These are phyloP conservation scores for Tholera decimalis DNA, from an alignment of 2,888 invertebrate species.

Conservation along the genomic window DNA sequence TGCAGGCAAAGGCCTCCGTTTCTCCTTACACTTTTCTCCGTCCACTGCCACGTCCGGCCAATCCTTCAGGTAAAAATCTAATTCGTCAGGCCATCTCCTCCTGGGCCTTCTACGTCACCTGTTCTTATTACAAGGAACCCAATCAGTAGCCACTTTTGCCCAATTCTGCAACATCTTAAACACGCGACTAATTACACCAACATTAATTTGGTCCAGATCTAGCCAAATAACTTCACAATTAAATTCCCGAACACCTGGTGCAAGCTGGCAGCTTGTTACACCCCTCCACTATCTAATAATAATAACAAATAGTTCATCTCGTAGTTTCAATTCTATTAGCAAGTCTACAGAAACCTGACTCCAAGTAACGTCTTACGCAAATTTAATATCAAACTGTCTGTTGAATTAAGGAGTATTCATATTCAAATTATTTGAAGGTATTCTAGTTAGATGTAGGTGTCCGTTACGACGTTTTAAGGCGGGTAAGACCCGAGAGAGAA, in stretches of 20 bases:
- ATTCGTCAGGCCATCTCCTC: no score
- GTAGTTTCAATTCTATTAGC: constrained; percentile 63
- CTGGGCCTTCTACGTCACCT: no score
- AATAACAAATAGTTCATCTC: constrained; percentile 61
- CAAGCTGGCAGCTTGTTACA: constrained; percentile 16
- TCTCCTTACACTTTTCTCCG: no score
- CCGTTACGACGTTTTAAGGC: constrained; percentile 48
- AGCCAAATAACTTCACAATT: constrained; percentile 19
- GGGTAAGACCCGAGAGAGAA: constrained; percentile 28
- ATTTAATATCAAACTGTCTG: constrained; percentile 78
- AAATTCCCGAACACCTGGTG: constrained; percentile 16
- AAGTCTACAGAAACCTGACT: constrained; percentile 56
- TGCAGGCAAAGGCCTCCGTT: no score
- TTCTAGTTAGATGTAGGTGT: constrained; percentile 52
- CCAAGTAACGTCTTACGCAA: constrained; percentile 73
- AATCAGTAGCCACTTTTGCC: no score
- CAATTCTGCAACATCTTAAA: not conserved
- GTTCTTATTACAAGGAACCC: no score
- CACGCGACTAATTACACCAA: not conserved
- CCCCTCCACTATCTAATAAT: constrained; percentile 33
- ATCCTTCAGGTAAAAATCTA: no score
- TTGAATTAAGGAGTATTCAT: constrained; percentile 80
- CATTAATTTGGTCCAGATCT: constrained; percentile 17
- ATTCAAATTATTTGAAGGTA: constrained; percentile 77
- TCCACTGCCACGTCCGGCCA: no score